A percentile compares a stretch with the other conserved stretches of the same genome.
phyloP scores from a whole-genome alignment of 2,888 invertebrate species.

The Parnassius orleans region DNA sequence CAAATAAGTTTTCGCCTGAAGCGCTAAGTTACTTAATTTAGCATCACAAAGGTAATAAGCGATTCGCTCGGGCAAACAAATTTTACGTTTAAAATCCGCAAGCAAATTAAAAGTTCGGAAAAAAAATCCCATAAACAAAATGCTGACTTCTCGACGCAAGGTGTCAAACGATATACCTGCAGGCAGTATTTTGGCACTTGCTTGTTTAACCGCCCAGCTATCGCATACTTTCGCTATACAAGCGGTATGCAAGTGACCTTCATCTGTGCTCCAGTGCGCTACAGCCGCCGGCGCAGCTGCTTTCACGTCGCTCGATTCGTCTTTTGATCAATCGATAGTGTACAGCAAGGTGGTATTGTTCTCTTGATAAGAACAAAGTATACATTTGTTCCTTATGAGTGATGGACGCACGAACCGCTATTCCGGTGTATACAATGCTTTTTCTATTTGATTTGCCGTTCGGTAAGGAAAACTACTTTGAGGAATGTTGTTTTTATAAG shows the following conservation, averaged over 20 bases:
- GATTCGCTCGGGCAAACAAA: no score
- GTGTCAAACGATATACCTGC: conserved; percentile 4
- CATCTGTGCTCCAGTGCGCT: conserved; percentile 55
- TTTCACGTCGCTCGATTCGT: conserved; percentile 46
- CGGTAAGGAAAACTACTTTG: no score
- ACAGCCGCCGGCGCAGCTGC: conserved; percentile 53
- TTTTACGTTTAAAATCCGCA: no score
- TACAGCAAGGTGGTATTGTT: conserved; percentile 25
- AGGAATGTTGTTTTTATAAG: no score
- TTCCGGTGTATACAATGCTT: no score
- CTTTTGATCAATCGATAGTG: conserved; percentile 20
- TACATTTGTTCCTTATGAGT: conserved; percentile 12
- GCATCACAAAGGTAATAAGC: no score
- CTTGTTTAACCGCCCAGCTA: conserved; percentile 1
- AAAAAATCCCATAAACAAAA: no score
- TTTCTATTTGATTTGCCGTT: no score
- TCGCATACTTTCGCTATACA: conserved; percentile 66
- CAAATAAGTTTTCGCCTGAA: no score
- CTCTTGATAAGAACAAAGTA: conserved; percentile 16
- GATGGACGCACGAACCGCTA: neutral
- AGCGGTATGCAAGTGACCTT: conserved; percentile 50
- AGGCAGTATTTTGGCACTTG: conserved; percentile 7
- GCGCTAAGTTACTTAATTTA: no score
- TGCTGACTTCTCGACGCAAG: neutral
- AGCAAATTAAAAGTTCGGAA: no score